Base-by-base conservation (phyloP, 2,888 invertebrate genomes). In the Drosophila kokeensis region DNA sequence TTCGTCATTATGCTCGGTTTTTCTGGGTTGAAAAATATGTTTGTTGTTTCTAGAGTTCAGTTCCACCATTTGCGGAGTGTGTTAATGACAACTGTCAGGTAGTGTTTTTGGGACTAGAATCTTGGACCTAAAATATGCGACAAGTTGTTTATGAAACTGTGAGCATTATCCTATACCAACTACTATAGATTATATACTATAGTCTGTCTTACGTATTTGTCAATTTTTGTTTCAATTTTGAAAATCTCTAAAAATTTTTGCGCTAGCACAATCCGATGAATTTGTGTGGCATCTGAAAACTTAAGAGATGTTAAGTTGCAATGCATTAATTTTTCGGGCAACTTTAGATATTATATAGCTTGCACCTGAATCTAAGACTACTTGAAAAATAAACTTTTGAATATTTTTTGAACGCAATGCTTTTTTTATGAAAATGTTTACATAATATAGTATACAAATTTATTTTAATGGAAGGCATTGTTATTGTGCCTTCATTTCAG, bases 51-150 rank as follows among this genome's bases (percentile, higher is more conserved):
- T 30, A 52, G 55, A 59, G 59, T 59, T 72, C 45, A 29, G 53
- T 73, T 67, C 29, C n/a, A 62, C 48, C 81, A 83, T 73, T 71
- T 89, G 80, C 82, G 89, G 84, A 73, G 48, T 87, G 82, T 74
- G 58, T 84, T 87, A 84, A 89, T 87, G 85, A 87, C 89, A 85
- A 85, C 75, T 85, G 84, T 84, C 84, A 87, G 73, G 62, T 55
- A 61, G 49, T 32, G 32, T 60, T 52, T 54, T 73, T 71, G 70
- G 68, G 62, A 70, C 67, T 40, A 59, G 72, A 69, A 61, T 59
- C 73, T 58, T 70, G 68, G 62, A 73, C 59, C 85, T 52, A 57
- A 24, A 55, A 55, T 62, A 53, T 55, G 50, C 59, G 55, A 69
- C 71, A 67, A 68, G 63, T 79, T 87, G 73, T 83, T 82, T 82